Evolutionary conservation across 2,113 vertebrate species (phyloP).

Genomic region (Mus spicilegus): DNA sequence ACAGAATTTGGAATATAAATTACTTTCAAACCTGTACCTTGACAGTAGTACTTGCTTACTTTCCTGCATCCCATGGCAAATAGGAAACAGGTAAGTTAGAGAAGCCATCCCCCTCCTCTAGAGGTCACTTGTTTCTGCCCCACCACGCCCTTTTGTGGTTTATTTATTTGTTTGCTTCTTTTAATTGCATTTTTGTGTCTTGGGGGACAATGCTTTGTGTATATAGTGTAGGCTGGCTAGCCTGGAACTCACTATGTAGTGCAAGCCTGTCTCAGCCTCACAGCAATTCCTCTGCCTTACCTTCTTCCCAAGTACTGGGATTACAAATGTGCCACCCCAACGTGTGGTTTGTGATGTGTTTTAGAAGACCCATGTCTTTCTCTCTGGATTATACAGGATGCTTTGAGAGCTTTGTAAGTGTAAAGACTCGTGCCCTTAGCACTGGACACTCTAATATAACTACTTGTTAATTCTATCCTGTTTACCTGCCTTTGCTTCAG

Average conservation of each 20-base stretch:
- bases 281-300: neutral
- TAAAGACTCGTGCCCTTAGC: neutral
- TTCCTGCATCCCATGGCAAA: neutral
- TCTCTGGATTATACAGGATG: neutral
- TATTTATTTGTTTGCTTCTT: neutral
- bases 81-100: neutral
- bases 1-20: neutral
- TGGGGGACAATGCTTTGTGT: neutral
- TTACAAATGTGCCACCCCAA: neutral
- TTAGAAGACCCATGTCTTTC: neutral
- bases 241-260: neutral
- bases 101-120: neutral
- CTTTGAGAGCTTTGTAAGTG: neutral
- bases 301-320: neutral
- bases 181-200: neutral
- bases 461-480: neutral
- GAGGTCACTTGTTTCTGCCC: neutral
- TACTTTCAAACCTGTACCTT: neutral
- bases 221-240: neutral
- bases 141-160: neutral
- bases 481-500: neutral
- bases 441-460: neutral
- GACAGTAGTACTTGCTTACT: neutral
- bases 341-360: neutral
- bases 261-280: neutral